Conservation (phyloP, 2,888 invertebrate genomes). For the Caenorhabditis sp. region DNA sequence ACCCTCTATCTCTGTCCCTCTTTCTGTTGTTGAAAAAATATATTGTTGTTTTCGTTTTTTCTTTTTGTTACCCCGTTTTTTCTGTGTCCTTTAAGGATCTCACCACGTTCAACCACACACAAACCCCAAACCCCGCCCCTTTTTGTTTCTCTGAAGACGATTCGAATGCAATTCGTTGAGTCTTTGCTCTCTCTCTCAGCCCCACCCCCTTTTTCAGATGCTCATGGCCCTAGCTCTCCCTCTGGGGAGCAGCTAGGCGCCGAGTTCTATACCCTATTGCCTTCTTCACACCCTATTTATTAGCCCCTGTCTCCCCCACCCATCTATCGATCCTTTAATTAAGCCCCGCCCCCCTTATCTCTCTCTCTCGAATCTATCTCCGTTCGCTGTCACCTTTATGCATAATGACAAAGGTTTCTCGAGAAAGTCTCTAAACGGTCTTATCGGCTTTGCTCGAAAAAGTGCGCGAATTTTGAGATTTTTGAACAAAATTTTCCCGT, state of each 20-base stretch:
- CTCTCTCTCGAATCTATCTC: too few relatives aligned
- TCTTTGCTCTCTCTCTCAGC: background rate
- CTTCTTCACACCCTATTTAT: slow-evolving; percentile 6
- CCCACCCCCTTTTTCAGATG: background rate
- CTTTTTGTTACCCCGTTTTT: background rate
- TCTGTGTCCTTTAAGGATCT: slow-evolving; percentile 2
- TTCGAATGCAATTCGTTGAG: slow-evolving; percentile 22
- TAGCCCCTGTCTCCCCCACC: background rate
- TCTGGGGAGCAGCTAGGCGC: background rate
- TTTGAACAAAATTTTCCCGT: background rate
- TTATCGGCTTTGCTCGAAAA: too few relatives aligned
- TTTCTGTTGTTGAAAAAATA: slow-evolving; percentile 31
- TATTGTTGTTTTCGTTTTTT: slow-evolving; percentile 23
- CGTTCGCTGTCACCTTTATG: background rate
- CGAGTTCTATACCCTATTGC: slow-evolving; percentile 9
- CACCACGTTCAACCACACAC: too few relatives aligned
- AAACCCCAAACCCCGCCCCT: background rate
- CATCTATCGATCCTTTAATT: background rate
- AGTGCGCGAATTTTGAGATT: too few relatives aligned
- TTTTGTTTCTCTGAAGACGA: background rate
- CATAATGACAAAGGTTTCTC: slow-evolving; percentile 6
- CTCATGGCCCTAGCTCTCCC: background rate
- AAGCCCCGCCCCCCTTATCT: background rate
- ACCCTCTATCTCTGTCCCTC: background rate
- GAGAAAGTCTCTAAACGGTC: too few relatives aligned